These are phyloP conservation scores for Zaprionus ghesquierei DNA, from an alignment of 1,140 invertebrate species.

Conservation along the genomic window DNA sequence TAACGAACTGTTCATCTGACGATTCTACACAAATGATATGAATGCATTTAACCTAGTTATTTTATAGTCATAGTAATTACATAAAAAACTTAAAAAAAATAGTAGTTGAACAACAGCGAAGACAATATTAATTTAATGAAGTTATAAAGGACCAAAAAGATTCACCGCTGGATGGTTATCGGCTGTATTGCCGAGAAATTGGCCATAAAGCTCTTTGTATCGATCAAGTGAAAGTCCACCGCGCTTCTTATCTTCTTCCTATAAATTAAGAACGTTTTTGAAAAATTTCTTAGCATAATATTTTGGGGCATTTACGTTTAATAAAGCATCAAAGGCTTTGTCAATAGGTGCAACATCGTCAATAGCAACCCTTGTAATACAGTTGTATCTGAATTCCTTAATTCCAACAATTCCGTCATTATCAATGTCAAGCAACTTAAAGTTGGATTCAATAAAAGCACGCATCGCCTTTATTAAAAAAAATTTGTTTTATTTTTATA, in stretches of 20 bases:
- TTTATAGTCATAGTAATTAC: constrained; percentile 80
- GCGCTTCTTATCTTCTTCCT: constrained; percentile 91
- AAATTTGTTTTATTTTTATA: neutral
- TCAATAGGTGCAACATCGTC: constrained; percentile 89
- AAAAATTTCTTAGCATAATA: neutral
- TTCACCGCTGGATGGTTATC: constrained; percentile 88
- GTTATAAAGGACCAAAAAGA: constrained; percentile 89
- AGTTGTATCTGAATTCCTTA: constrained; percentile 92
- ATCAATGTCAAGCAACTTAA: constrained; percentile 91
- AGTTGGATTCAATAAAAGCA: constrained; percentile 92
- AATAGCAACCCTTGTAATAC: constrained; percentile 89
- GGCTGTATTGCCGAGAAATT: constrained; percentile 91
- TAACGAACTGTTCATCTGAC: constrained; percentile 72
- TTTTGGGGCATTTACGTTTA: constrained; percentile 86
- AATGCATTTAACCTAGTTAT: constrained; percentile 70
- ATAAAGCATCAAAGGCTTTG: constrained; percentile 89
- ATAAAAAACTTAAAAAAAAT: constrained; percentile 76
- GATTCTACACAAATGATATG: constrained; percentile 77
- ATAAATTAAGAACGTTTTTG: neutral
- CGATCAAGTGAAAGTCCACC: constrained; percentile 89
- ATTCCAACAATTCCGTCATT: constrained; percentile 90
- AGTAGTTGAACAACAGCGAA: constrained; percentile 82
- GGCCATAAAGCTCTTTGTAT: constrained; percentile 92
- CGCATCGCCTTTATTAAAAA: constrained; percentile 86
- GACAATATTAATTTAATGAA: constrained; percentile 61